Evolutionary conservation across 2,888 invertebrate species (phyloP), one percentile per base, ranked within the genome.

Genomic region (Amphiduros pacificus): DNA sequence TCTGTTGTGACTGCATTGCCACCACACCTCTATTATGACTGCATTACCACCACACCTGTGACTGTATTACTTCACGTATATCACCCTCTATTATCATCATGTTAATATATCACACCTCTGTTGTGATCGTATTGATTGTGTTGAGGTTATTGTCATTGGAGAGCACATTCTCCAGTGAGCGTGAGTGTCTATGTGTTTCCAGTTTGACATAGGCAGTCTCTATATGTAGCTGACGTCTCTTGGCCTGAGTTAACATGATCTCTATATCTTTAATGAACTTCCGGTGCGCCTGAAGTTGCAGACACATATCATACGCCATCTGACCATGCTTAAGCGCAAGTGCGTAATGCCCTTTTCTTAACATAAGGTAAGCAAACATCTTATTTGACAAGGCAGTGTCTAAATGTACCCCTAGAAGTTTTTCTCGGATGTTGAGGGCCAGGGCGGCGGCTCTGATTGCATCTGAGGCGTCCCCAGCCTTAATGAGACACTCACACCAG

Each of bases 391-490:
- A 29, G 3, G 52, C 68, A 17, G 68, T 68, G 20, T 68, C 57
- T n/a, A 29, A 27, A 55, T 67, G 67, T 52, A 65, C 65, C 1
- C 67, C 67, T 11, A 61, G 63, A n/a, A 67, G 61, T 32, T 58
- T 49, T 17, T 44, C 50, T 17, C 65, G 55, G n/a, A 66, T 62
- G 36, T 55, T 27, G 24, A 67, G 54, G 17, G 67, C 63, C 9
- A 49, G 55, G 9, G 51, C 57, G 1, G 55, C 65, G 3, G 63
- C 62, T 6, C 50, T 22, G 9, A 64, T 50, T 14, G 64, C 66
- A 9, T 68, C 66, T 11, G 55, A 20, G 1, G 66, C 48, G 49
- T 54, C 55, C 5, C 68, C 68, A n/a, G 61, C 49, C 61, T 64
- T 68, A 20, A 67, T 55, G 26, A 64, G 54, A 32, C 57, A 51